Evolutionary conservation across 2,888 invertebrate genomes (phyloP).

Genomic region (Leptopilina syphax): DNA sequence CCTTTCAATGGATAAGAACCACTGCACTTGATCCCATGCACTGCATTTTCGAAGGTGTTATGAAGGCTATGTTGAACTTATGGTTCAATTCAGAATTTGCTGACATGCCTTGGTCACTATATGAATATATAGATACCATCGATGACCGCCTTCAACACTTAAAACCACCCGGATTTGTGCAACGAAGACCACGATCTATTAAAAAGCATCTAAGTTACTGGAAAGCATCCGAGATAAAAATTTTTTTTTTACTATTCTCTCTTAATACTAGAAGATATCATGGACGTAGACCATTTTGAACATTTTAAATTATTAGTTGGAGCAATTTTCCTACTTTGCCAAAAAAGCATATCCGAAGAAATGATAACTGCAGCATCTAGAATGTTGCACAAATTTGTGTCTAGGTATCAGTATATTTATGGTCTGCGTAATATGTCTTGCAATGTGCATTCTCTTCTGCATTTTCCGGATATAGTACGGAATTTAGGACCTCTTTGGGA

Average conservation of each 20-base stretch:
- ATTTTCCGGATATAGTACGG: neutral
- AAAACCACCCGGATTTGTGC: constrained; percentile 9
- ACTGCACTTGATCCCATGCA: neutral
- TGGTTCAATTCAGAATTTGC: neutral
- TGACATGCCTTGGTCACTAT: neutral
- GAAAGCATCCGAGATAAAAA: neutral
- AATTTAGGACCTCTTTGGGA: constrained; percentile 1
- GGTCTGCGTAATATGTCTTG: constrained; percentile 24
- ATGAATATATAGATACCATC: neutral
- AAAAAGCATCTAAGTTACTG: neutral
- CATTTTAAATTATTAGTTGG: constrained; percentile 40
- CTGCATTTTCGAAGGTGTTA: neutral
- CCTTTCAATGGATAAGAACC: neutral
- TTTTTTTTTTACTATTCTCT: constrained; percentile 14
- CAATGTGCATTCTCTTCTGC: neutral
- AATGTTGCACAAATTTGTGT: neutral
- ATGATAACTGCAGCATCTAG: neutral
- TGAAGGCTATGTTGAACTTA: neutral
- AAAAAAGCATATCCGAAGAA: neutral
- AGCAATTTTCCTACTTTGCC: neutral
- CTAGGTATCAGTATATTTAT: neutral
- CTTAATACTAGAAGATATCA: constrained; percentile 24
- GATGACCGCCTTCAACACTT: neutral
- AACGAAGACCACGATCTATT: neutral
- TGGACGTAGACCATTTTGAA: constrained; percentile 38